Conservation (phyloP, 1,140 invertebrate species). For the Tribolium madens region DNA sequence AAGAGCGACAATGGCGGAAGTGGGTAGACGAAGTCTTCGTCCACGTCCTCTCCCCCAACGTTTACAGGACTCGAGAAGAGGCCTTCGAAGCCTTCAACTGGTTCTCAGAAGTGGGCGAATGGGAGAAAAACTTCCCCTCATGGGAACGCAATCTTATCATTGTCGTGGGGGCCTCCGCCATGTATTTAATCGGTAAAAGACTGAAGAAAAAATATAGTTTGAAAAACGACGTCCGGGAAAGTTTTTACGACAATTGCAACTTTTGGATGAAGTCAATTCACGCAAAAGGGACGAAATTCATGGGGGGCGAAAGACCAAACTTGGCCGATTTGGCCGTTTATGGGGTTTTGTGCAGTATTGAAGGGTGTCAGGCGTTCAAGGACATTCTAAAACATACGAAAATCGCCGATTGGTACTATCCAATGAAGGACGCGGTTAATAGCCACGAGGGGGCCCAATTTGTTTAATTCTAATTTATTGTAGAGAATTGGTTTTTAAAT, state of each 20-base stretch:
- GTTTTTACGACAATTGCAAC: conserved; percentile 90
- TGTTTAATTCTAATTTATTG: conserved; percentile 14
- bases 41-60: conserved; percentile 95
- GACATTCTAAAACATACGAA: conserved; percentile 83
- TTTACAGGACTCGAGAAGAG: conserved; percentile 90
- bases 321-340: conserved; percentile 95
- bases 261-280: conserved; percentile 83
- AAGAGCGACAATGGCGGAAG: conserved; percentile 93
- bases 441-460: conserved; percentile 19
- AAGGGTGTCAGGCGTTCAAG: conserved; percentile 92
- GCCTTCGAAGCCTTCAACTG: conserved; percentile 90
- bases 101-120: conserved; percentile 92
- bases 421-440: conserved; percentile 61
- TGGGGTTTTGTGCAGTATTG: conserved; percentile 94
- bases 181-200: conserved; percentile 93
- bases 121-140: conserved; percentile 88
- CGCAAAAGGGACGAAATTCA: conserved; percentile 78
- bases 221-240: conserved; percentile 88
- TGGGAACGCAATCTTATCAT: conserved; percentile 90
- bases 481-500: not conserved
- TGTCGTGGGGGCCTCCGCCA: conserved; percentile 93
- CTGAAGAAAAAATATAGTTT: conserved; percentile 89
- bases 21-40: conserved; percentile 95
- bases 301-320: conserved; percentile 89
- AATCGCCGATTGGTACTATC: conserved; percentile 68